Evolutionary conservation across 1,140 invertebrate genomes (phyloP).

Genomic region (Proales similis): DNA sequence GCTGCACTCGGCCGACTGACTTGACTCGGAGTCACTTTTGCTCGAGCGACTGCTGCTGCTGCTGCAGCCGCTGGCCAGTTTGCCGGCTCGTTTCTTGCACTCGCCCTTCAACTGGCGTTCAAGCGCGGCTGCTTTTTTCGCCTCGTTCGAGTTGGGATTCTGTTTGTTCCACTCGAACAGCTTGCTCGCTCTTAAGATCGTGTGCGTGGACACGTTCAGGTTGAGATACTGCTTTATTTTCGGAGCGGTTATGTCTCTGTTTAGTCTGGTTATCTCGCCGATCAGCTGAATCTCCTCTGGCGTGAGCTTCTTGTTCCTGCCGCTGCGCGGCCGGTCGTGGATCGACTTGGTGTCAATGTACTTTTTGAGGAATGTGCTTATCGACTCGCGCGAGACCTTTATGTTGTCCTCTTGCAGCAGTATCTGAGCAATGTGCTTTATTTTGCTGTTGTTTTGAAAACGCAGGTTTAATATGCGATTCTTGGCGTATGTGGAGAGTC

Average conservation of each 20-base stretch:
- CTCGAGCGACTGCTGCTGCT: no score
- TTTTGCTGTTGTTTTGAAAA: constrained; percentile 26
- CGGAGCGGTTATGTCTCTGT: constrained; percentile 31
- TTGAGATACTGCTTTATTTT: constrained; percentile 37
- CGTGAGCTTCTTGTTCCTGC: constrained; percentile 28
- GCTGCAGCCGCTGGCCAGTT: no score
- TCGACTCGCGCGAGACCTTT: constrained; percentile 27
- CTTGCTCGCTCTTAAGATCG: constrained; percentile 32
- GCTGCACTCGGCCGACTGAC: no score
- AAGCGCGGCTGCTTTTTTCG: constrained; percentile 36
- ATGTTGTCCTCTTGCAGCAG: constrained; percentile 35
- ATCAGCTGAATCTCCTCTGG: constrained; percentile 32
- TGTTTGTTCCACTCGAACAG: constrained; percentile 36
- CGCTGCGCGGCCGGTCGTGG: constrained; percentile 22
- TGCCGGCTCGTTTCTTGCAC: no score
- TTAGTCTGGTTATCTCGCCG: constrained; percentile 22
- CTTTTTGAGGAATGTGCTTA: constrained; percentile 35
- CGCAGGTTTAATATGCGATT: constrained; percentile 29
- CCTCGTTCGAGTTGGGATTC: constrained; percentile 35
- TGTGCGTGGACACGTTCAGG: constrained; percentile 24
- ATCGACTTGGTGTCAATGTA: constrained; percentile 36
- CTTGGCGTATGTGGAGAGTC: constrained; percentile 34
- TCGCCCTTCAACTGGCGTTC: constrained; percentile 32
- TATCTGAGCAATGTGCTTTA: constrained; percentile 27
- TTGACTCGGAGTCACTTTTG: no score